Evolutionary conservation across 2,888 invertebrate genomes (phyloP).

Genomic region (Apocheima hispidaria): DNA sequence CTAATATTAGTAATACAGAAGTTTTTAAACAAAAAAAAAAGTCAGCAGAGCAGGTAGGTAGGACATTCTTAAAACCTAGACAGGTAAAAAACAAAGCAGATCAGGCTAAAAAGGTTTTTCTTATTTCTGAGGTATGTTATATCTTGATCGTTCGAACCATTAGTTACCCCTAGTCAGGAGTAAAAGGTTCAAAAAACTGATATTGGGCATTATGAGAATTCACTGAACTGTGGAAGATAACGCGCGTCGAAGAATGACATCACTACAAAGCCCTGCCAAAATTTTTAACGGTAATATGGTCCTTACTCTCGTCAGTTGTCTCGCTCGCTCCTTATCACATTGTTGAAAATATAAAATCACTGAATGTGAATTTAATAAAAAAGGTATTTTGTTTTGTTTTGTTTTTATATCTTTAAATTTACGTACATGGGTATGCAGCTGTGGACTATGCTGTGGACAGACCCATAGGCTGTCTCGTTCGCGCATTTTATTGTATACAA

Average conservation of each 20-base stretch:
- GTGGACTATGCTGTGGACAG: too few relatives aligned
- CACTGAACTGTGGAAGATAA: conserved; percentile 21
- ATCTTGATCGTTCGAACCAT: conserved; percentile 4
- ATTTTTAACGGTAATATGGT: not conserved
- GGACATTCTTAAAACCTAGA: not conserved
- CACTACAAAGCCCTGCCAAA: conserved; percentile 9
- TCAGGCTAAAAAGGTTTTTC: too few relatives aligned
- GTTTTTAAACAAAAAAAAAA: not conserved
- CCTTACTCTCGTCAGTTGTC: not conserved
- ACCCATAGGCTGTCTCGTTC: too few relatives aligned
- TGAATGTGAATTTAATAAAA: too few relatives aligned
- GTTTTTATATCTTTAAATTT: too few relatives aligned
- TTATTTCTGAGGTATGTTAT: too few relatives aligned
- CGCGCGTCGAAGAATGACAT: conserved; percentile 16
- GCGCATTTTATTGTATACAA: too few relatives aligned
- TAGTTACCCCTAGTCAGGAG: conserved; percentile 7
- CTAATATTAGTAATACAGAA: too few relatives aligned
- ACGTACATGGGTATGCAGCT: too few relatives aligned
- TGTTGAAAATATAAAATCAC: too few relatives aligned
- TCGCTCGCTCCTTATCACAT: too few relatives aligned
- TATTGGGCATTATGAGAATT: conserved; percentile 8
- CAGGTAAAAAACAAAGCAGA: conserved; percentile 5
- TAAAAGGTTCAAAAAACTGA: conserved; percentile 5
- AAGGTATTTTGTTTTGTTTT: too few relatives aligned
- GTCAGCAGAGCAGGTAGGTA: not conserved